phyloP scores from a whole-genome alignment of 2,797 vertebrate species.

The Moxostoma hubbsi region DNA sequence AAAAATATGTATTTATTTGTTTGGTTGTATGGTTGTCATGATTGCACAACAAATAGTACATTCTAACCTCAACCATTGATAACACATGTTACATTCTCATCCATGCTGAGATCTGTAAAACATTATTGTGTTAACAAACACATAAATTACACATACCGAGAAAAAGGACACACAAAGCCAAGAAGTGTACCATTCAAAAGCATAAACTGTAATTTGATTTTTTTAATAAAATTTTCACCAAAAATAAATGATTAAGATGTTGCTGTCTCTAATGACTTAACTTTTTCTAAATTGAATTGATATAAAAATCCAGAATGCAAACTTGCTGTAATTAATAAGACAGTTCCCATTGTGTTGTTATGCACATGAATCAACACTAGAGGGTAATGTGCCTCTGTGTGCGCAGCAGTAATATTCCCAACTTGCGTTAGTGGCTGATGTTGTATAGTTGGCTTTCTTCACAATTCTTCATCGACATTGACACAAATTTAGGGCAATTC shows the following conservation, averaged over 20 bases:
- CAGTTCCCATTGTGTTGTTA: background rate
- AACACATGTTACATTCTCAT: background rate
- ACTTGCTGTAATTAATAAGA: background rate
- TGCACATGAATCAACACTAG: slow-evolving; percentile 39
- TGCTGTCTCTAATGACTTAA: background rate
- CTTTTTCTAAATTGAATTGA: background rate
- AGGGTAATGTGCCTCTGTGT: slow-evolving; percentile 22
- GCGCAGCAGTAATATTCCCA: background rate
- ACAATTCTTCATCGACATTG: background rate
- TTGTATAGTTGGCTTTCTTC: background rate
- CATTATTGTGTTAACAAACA: background rate
- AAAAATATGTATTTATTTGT: too few species aligned
- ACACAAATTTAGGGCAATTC: background rate
- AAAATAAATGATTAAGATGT: background rate
- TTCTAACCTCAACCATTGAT: too few species aligned
- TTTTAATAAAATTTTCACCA: too few species aligned
- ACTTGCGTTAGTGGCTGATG: background rate
- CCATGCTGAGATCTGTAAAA: background rate
- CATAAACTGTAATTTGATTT: too few species aligned
- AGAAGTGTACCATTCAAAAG: background rate
- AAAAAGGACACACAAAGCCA: background rate
- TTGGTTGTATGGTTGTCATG: too few species aligned
- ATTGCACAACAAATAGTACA: too few species aligned
- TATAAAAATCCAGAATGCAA: background rate
- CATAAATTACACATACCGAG: background rate